phyloP scores from a whole-genome alignment of 2,113 vertebrate species.

The Vulpes vulpes region DNA sequence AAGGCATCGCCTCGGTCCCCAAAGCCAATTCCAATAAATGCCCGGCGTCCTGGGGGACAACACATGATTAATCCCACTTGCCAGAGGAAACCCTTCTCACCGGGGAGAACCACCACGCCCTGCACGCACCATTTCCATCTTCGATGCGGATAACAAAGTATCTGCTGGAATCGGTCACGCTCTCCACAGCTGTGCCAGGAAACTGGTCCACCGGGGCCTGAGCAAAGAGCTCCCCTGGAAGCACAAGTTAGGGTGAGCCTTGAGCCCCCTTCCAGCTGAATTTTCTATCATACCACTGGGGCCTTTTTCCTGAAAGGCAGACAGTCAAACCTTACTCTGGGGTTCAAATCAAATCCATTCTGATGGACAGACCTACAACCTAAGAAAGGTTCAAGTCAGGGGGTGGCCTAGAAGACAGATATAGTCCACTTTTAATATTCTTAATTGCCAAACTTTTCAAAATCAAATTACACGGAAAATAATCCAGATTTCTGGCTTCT shows the following conservation, averaged over 20 bases:
- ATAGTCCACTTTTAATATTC: neutral
- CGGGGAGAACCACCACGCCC: neutral
- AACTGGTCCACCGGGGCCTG: conserved; percentile 97
- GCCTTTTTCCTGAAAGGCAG: neutral
- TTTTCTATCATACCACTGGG: neutral
- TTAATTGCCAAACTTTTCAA: neutral
- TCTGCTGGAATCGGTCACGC: conserved; percentile 96
- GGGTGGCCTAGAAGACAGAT: neutral
- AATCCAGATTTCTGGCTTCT: neutral
- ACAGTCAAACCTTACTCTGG: neutral
- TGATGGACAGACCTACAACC: neutral
- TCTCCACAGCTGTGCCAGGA: conserved; percentile 93
- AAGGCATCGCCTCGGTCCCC: conserved; percentile 97
- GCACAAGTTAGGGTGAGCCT: neutral
- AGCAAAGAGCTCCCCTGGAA: conserved; percentile 96
- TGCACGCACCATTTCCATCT: conserved; percentile 91
- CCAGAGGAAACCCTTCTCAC: neutral
- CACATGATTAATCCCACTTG: neutral
- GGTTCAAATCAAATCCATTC: neutral
- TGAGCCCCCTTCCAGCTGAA: neutral
- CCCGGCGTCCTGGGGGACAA: conserved; percentile 91
- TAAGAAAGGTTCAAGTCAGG: neutral
- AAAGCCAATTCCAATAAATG: conserved; percentile 97
- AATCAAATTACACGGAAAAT: neutral
- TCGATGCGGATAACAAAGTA: conserved; percentile 97